Evolutionary conservation across 2,888 invertebrate genomes (phyloP).

Genomic region (Cepaea hortensis): DNA sequence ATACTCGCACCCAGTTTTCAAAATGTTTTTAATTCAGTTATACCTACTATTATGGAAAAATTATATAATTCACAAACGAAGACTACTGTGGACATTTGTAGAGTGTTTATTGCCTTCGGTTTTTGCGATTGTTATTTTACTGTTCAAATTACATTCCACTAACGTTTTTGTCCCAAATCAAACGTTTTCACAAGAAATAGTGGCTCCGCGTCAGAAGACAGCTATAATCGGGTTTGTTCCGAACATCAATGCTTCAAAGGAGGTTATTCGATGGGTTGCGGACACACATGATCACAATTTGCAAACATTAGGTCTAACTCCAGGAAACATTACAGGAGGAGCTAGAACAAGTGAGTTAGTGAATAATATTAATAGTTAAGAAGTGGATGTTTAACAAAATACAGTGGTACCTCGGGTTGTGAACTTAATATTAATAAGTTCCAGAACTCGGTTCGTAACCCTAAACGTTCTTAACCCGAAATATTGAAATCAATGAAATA

Average conservation of each 20-base stretch:
- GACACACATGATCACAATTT: neutral
- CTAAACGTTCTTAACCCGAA: no score
- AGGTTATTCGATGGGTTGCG: constrained; percentile 14
- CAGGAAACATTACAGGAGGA: neutral
- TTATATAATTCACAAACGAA: constrained; percentile 32
- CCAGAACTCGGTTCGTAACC: no score
- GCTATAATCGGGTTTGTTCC: constrained; percentile 31
- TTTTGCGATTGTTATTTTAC: constrained; percentile 28
- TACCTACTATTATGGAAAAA: constrained; percentile 42
- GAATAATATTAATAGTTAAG: no score
- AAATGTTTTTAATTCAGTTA: constrained; percentile 35
- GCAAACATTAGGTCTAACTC: neutral
- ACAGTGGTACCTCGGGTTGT: no score
- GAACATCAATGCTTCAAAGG: neutral
- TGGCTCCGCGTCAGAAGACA: neutral
- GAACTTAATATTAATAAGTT: no score
- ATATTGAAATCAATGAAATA: no score
- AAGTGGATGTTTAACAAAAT: no score
- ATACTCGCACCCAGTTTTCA: no score
- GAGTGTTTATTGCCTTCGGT: constrained; percentile 39
- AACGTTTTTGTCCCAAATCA: neutral
- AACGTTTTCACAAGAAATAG: neutral
- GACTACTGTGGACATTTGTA: constrained; percentile 2
- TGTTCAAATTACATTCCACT: constrained; percentile 10
- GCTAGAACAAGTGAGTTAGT: neutral